Conservation (phyloP, 2,888 invertebrate genomes). For the Caenorhabditis sp. region DNA sequence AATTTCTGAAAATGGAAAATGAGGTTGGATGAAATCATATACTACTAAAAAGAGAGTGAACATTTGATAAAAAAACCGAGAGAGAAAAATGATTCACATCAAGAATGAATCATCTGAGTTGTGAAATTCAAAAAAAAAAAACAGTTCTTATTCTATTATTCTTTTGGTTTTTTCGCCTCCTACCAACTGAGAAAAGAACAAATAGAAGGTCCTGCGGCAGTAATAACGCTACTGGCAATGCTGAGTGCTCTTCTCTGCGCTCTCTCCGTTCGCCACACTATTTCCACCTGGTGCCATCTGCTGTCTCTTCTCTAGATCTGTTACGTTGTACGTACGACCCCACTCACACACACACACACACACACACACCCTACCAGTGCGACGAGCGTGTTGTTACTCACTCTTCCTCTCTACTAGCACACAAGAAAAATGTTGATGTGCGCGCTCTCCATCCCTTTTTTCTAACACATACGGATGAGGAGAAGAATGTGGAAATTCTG, state of each 20-base stretch:
- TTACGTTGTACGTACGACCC: slow-evolving; percentile 39
- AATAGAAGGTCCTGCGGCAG: slow-evolving; percentile 19
- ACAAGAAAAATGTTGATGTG: slow-evolving; percentile 2
- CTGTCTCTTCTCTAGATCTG: slow-evolving; percentile 23
- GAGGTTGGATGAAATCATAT: not conserved
- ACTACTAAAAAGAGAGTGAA: slow-evolving; percentile 2
- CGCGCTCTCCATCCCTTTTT: not conserved
- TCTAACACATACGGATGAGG: not conserved
- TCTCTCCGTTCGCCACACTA: slow-evolving; percentile 13
- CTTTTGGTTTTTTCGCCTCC: not conserved
- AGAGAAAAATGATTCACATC: slow-evolving; percentile 13
- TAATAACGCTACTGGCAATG: slow-evolving; percentile 36
- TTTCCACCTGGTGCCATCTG: slow-evolving; percentile 30
- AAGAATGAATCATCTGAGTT: slow-evolving; percentile 1
- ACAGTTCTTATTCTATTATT: slow-evolving; percentile 16
- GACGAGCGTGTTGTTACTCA: slow-evolving; percentile 36
- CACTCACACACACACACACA: slow-evolving; percentile 7
- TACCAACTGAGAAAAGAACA: slow-evolving; percentile 18
- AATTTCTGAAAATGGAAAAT: not conserved
- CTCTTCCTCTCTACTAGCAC: slow-evolving; percentile 18
- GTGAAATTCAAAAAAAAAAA: slow-evolving; percentile 1
- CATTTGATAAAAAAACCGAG: not conserved
- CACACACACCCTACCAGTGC: slow-evolving; percentile 16
- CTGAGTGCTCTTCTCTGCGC: slow-evolving; percentile 27
- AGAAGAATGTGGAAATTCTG: not conserved